Evolutionary conservation across 2,888 invertebrate genomes (phyloP), one percentile per base, ranked within the genome.

Genomic region (Thymelicus sylvestris): DNA sequence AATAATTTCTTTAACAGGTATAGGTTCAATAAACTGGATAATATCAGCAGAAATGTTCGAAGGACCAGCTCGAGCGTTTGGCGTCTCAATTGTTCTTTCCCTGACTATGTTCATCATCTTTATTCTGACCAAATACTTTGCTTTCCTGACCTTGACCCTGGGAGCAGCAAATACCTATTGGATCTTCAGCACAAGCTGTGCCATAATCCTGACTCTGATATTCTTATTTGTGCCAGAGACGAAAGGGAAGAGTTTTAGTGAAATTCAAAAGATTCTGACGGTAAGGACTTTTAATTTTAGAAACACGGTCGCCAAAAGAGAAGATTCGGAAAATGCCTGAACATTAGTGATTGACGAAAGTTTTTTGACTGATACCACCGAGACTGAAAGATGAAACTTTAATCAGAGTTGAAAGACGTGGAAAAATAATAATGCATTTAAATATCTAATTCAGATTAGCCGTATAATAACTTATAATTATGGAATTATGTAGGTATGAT

Each of bases 221-320:
- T 60, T 80, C 19, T 76, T 84, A n/a, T 81, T 80, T 64, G 72
- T 92, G 4, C 92, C 92, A 0, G 92, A 92, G 68, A 92, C 91
- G 2, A 91, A 90, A 52, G 91, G 90, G 0, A 91, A 86, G 57
- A 83, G 82, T 2, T 86, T 91, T 59, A 75, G 76, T 0, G 90
- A 91, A 66, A 91, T 92, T 12, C 91, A 92, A 70, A 67, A 67
- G 15, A 76, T 77, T 41, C 78, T 69, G 8, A 62, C 89, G 52
- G 81, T 84, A 15, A 77, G 73, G 39, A n/a, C n/a, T n/a, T n/a
- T n/a, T n/a, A n/a, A n/a, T n/a, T n/a, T n/a, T n/a, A n/a, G n/a
- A n/a, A n/a, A n/a, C 2, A 8, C 44, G 2, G 44, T 10, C 8
- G 44, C 2, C 10, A 8, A 44, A 44, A 44, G 8, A 44, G 44